Conservation (phyloP, 1,140 invertebrate species). For the Macrobrachium nipponense region DNA sequence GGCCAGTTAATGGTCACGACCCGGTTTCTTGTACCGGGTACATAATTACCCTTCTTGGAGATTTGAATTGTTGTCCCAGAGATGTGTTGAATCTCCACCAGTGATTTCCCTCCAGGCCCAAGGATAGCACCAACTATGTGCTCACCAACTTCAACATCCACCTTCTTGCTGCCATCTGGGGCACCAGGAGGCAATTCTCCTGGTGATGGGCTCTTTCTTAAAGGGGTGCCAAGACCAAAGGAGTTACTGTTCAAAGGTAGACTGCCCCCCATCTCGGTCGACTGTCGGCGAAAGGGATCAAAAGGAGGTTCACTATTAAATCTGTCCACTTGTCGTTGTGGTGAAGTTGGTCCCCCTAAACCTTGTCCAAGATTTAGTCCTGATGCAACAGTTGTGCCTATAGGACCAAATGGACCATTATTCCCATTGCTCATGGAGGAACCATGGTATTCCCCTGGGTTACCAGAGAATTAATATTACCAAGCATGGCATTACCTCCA, state of each 20-base stretch:
- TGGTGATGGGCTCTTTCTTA: slow-evolving; percentile 87
- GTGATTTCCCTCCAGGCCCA: slow-evolving; percentile 92
- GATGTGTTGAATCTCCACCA: slow-evolving; percentile 96
- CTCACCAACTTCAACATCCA: slow-evolving; percentile 85
- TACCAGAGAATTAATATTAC: slow-evolving; percentile 65
- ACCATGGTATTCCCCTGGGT: slow-evolving; percentile 60
- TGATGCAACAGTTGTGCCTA: slow-evolving; percentile 63
- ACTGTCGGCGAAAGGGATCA: slow-evolving; percentile 64
- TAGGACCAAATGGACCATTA: slow-evolving; percentile 69
- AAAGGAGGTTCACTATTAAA: slow-evolving; percentile 60
- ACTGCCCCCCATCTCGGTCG: slow-evolving; percentile 61
- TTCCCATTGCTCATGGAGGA: slow-evolving; percentile 65
- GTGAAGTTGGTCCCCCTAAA: slow-evolving; percentile 62
- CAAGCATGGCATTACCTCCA: slow-evolving; percentile 64
- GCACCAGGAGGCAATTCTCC: slow-evolving; percentile 67
- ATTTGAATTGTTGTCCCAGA: slow-evolving; percentile 98
- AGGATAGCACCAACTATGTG: slow-evolving; percentile 95
- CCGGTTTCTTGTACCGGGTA: slow-evolving; percentile 94
- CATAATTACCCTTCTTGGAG: slow-evolving; percentile 97
- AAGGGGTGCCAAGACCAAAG: slow-evolving; percentile 80
- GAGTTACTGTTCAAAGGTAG: slow-evolving; percentile 82
- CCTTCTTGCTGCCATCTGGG: slow-evolving; percentile 61
- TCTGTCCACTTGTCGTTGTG: slow-evolving; percentile 63
- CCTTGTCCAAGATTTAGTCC: slow-evolving; percentile 66
- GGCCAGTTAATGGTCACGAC: slow-evolving; percentile 96